These are phyloP conservation scores for Sprattus sprattus DNA, from an alignment of 2,113 vertebrate genomes.

Conservation along the genomic window DNA sequence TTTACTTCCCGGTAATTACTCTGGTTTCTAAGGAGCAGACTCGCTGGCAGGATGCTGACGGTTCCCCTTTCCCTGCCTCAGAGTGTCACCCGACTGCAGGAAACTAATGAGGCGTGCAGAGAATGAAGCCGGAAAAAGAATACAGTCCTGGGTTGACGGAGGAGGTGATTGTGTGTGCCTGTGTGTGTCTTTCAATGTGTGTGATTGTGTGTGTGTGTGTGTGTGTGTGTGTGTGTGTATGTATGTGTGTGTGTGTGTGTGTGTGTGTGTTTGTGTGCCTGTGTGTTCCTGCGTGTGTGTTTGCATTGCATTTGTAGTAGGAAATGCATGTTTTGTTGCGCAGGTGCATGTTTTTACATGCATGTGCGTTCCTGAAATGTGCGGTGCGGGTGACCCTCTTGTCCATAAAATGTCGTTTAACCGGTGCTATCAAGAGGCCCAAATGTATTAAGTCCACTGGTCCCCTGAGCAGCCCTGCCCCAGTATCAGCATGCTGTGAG, in stretches of 20 bases:
- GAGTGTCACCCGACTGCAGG: slow-evolving; percentile 51
- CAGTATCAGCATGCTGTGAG: background rate
- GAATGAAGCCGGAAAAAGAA: slow-evolving; percentile 37
- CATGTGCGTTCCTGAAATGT: background rate
- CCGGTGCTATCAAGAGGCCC: background rate
- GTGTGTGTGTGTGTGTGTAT: background rate
- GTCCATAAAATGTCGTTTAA: background rate
- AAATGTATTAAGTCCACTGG: background rate
- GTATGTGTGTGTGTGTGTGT: background rate
- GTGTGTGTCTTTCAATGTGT: background rate
- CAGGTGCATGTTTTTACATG: background rate
- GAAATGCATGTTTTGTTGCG: background rate
- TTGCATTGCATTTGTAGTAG: background rate
- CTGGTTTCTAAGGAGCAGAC: slow-evolving; percentile 54
- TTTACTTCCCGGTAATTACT: slow-evolving; percentile 60
- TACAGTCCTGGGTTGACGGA: slow-evolving; percentile 37
- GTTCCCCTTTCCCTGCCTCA: slow-evolving; percentile 33
- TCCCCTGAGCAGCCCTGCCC: background rate
- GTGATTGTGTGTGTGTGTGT: background rate
- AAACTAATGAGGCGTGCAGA: slow-evolving; percentile 58
- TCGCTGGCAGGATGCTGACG: slow-evolving; percentile 57
- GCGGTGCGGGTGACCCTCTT: background rate
- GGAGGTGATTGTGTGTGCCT: background rate
- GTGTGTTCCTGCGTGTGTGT: background rate
- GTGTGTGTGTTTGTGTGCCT: background rate